Base-by-base conservation (phyloP, 64 coral and sea anemone species). In the Stichodactyla mertensii region DNA sequence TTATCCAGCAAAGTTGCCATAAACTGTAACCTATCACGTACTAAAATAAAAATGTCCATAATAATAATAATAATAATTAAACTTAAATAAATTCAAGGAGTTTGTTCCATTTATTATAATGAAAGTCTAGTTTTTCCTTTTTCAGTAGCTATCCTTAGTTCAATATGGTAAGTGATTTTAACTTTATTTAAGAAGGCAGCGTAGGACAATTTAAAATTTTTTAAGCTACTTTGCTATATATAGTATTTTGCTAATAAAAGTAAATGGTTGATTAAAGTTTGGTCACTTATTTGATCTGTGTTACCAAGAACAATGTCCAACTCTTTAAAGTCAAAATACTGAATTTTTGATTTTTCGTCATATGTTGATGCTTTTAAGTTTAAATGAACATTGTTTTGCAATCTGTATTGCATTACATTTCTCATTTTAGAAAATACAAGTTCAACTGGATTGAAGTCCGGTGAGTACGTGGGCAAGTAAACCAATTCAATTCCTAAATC, bases 401-500 rank as follows among this genome's bases (percentile, higher is more conserved):
- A 51, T 78, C 15, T 27, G 74, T 78, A 78, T 31, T 78, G 74
- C 74, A 78, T 78, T 78, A 78, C 74, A 78, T 78, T 78, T 78
- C 74, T 78, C 74, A 78, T 78, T 51, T 78, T 78, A 9, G 74
- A 78, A 78, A 78, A 78, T 12, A 78, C 74, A 78, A 78, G 15
- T 78, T 78, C 74, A 51, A 78, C 4, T 27, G 74, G 74, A 78
- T 78, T 78, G 24, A 78, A 78, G 74, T 78, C 74, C 24, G 74
- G 74, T 10, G 74, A 78, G 15, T 31, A 78, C 11, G 74, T 78
- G 45, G 74, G 74, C 45, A 51, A 11, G 45, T 31, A 78, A 27
- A 31, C 74, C 45, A 78, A 31, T 78, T 78, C 74, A 31, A 78
- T 78, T 51, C 74, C 74, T 12, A 78, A 31, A 51, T 78, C 74